Base-by-base conservation (phyloP, 2,797 vertebrate genomes). In the Macropus fuliginosus region DNA sequence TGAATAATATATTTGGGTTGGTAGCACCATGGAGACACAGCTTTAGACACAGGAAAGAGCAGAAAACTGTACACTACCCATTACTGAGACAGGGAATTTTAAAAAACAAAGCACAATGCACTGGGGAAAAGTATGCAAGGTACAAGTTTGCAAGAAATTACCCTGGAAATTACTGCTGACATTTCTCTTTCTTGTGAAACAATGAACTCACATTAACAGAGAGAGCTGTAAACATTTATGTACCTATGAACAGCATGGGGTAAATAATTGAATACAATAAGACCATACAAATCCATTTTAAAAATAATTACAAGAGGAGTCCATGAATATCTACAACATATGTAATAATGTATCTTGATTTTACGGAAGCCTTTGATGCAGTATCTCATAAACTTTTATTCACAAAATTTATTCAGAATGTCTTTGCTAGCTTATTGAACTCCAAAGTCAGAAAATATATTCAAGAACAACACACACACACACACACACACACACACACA, bases 311-410 rank as follows among this genome's bases (percentile, higher is more conserved):
- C 13, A 95, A 94, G 92, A 96, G 96, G 94, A 96, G 96, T 93
- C 66, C 55, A 95, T 96, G 96, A 97, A 96, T 95, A 97, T 94
- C 96, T 96, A 96, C 81, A 97, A 94, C 98, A 95, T 91, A 46
- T 95, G 50, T 56, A 97, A 96, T 94, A 96, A 97, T 97, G 94
- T 59, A 96, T 97, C 95, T 97, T 97, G 95, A 97, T 97, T 97
- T 97, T 97, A 95, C 95, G 94, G 91, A 97, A 96, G 96, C 95
- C 96, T 95, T 95, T 98, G 96, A 97, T 97, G 62, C 92, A 97
- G 92, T 97, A 87, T 94, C 96, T 97, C 96, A 96, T 98, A 98
- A 98, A 97, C 97, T 98, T 97, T 98, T 97, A 97, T 96, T 95
- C 96, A 97, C 81, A 95, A 97, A 97, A 98, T 97, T 97, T 97